phyloP scores from a whole-genome alignment of 2,113 vertebrate genomes.

The Delphinapterus leucas region DNA sequence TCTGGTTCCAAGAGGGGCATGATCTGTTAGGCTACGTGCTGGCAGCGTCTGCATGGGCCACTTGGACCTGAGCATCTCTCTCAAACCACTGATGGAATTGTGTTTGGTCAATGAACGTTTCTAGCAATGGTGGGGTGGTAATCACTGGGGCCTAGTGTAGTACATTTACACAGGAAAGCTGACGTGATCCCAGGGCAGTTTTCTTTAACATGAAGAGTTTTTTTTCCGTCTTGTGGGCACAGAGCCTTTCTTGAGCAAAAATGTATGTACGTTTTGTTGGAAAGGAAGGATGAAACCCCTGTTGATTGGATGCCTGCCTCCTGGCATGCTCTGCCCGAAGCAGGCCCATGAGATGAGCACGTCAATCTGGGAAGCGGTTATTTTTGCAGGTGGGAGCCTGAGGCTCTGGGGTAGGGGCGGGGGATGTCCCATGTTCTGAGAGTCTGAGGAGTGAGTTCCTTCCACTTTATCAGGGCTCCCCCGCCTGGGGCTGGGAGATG shows the following conservation, averaged over 20 bases:
- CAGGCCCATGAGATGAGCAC: accelerated
- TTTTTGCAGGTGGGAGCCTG: background rate
- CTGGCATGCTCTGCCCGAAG: background rate
- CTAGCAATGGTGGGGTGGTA: background rate
- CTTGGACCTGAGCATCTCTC: background rate
- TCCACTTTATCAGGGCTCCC: background rate
- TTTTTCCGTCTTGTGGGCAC: background rate
- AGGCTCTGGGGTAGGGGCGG: background rate
- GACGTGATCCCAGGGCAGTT: background rate
- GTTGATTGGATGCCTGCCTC: accelerated
- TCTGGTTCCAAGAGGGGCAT: background rate
- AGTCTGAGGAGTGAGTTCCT: background rate
- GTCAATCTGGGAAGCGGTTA: background rate
- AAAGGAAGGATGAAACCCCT: background rate
- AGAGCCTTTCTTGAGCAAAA: background rate
- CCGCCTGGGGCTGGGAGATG: accelerated
- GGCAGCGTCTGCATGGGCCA: background rate
- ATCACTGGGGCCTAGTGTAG: background rate
- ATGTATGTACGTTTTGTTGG: background rate
- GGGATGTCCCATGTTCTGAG: background rate
- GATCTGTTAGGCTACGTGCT: background rate
- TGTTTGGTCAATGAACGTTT: background rate
- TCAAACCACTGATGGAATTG: background rate
- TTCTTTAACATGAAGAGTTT: background rate
- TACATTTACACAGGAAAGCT: background rate